Conservation (phyloP, 2,113 vertebrate species). For the Clinocottus analis region DNA sequence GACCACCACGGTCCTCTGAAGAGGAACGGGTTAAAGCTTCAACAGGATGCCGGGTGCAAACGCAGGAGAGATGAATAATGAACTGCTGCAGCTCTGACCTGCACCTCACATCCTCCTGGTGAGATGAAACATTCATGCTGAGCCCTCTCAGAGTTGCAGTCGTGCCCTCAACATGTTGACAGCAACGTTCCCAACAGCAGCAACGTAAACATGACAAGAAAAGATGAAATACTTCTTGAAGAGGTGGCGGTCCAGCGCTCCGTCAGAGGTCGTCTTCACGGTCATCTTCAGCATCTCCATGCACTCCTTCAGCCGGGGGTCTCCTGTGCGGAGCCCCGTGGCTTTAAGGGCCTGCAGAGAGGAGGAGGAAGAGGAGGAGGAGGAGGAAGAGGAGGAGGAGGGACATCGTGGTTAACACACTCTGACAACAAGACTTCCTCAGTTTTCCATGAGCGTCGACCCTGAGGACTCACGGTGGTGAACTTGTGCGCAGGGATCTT, state of each 20-base stretch:
- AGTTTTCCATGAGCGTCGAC: no score
- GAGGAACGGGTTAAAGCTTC: no score
- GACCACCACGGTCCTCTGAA: no score
- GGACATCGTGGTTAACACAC: no score
- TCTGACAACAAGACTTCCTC: not conserved
- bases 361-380: not conserved
- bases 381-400: not conserved
- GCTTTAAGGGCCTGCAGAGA: constrained; percentile 93
- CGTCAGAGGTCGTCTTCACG: constrained; percentile 94
- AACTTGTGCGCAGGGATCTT: constrained; percentile 98
- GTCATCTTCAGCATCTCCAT: constrained; percentile 99
- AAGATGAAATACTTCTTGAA: constrained; percentile 92
- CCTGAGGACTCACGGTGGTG: constrained; percentile 96
- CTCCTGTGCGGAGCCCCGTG: constrained; percentile 96
- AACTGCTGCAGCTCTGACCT: no score
- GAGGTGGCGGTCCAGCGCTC: constrained; percentile 96
- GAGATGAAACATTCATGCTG: no score
- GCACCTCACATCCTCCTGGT: no score
- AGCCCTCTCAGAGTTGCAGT: no score
- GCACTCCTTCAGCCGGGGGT: constrained; percentile 97
- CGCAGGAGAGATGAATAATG: no score
- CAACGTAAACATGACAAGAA: not conserved
- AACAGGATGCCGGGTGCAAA: no score
- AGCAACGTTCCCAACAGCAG: not conserved
- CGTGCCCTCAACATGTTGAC: not conserved